A percentile compares a stretch with the other conserved stretches of the same genome.
These are phyloP conservation scores for Montipora capricornis DNA, from an alignment of 64 coral and sea anemone species.

Conservation along the genomic window DNA sequence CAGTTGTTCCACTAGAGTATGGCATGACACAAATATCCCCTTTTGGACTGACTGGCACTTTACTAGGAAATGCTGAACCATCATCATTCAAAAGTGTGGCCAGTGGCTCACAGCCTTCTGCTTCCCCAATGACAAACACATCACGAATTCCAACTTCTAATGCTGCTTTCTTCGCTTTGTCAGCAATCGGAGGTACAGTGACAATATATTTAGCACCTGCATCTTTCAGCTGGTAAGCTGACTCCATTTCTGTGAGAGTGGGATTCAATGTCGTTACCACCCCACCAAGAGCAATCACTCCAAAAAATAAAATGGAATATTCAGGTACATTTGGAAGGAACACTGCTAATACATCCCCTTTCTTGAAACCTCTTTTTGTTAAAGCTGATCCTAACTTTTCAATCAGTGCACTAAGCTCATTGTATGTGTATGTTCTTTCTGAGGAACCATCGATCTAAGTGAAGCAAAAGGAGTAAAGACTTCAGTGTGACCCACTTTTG, in stretches of 20 bases:
- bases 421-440: slow-evolving; percentile 70
- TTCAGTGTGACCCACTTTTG: background rate
- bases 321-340: slow-evolving; percentile 78
- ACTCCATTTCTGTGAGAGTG: slow-evolving; percentile 65
- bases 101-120: slow-evolving; percentile 64
- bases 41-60: slow-evolving; percentile 19
- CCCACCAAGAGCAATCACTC: slow-evolving; percentile 61
- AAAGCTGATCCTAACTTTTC: slow-evolving; percentile 73
- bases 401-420: slow-evolving; percentile 24
- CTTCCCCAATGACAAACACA: slow-evolving; percentile 70
- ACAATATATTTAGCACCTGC: slow-evolving; percentile 57
- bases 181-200: slow-evolving; percentile 60
- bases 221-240: slow-evolving; percentile 49
- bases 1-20: slow-evolving; percentile 84
- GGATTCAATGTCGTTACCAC: slow-evolving; percentile 67
- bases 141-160: slow-evolving; percentile 21
- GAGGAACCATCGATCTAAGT: slow-evolving; percentile 58
- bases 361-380: slow-evolving; percentile 67
- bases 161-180: slow-evolving; percentile 40
- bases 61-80: background rate
- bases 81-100: slow-evolving; percentile 65
- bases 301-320: slow-evolving; percentile 70
- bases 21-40: slow-evolving; percentile 55
- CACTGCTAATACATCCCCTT: slow-evolving; percentile 72
- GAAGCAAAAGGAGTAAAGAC: background rate